Conservation (phyloP, 2,888 invertebrate species). For the Leptinotarsa rubiginosa region DNA sequence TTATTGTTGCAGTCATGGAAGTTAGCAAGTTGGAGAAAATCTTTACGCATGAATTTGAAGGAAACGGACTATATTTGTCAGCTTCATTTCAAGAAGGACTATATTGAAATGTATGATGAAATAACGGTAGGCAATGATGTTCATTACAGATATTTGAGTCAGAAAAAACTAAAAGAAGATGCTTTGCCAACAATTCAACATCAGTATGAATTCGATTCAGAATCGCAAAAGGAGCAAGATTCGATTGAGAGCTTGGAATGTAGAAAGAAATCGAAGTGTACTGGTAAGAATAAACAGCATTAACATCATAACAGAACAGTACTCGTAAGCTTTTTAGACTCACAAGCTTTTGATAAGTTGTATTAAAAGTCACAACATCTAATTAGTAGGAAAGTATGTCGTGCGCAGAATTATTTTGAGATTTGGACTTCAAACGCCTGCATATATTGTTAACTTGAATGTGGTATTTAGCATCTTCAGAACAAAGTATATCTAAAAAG, state of each 20-base stretch:
- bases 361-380: too few species aligned
- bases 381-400: too few species aligned
- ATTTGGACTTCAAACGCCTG: too few species aligned
- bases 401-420: too few species aligned
- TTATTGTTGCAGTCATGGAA: conserved; percentile 6
- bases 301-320: too few species aligned
- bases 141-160: not conserved
- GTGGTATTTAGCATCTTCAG: too few species aligned
- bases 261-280: not conserved
- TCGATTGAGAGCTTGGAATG: not conserved
- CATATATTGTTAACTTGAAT: too few species aligned
- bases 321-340: too few species aligned
- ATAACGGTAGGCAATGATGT: not conserved
- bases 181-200: conserved; percentile 1
- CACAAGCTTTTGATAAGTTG: too few species aligned
- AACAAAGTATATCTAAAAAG: too few species aligned
- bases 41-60: not conserved
- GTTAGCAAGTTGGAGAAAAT: conserved; percentile 2
- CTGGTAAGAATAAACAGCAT: too few species aligned
- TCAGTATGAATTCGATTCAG: not conserved
- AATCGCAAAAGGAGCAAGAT: not conserved
- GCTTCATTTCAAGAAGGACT: conserved; percentile 7
- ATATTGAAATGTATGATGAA: conserved; percentile 6
- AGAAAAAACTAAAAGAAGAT: conserved; percentile 3
- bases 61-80: conserved; percentile 1